Percentiles rank a stretch among this genome's conserved stretches.
Conservation (phyloP, 2,797 vertebrate species). For the Lepilemur ruficaudatus region DNA sequence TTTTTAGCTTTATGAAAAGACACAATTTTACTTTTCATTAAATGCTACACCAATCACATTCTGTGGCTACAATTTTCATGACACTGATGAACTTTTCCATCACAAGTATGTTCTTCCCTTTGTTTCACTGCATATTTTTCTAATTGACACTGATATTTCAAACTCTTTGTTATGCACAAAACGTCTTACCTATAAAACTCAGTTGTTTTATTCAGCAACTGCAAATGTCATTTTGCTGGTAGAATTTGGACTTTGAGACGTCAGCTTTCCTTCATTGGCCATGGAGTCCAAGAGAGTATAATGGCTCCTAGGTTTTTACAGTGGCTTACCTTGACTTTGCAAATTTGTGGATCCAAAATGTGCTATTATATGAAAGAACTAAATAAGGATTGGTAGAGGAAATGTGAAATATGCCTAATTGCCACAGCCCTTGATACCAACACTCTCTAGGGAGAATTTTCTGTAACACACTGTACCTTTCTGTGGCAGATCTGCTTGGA, state of each 20-base stretch:
- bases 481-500: constrained; percentile 6
- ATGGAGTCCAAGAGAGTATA: not conserved
- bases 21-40: not conserved
- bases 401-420: not conserved
- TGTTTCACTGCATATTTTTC: not conserved
- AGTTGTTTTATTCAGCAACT: not conserved
- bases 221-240: not conserved
- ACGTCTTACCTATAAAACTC: not conserved
- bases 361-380: not conserved
- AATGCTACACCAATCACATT: not conserved
- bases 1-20: not conserved
- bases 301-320: not conserved
- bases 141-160: not conserved
- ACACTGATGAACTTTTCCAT: not conserved
- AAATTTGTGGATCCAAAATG: not conserved
- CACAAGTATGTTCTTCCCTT: not conserved
- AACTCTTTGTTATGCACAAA: not conserved
- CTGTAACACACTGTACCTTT: not conserved
- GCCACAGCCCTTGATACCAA: not conserved
- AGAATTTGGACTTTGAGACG: not conserved
- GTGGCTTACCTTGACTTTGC: constrained; percentile 9
- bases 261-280: not conserved
- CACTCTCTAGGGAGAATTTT: not conserved
- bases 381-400: not conserved
- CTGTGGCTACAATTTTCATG: not conserved